A percentile compares a stretch with the other conserved stretches of the same genome.
phyloP scores from a whole-genome alignment of 2,113 vertebrate species.

The Noturus placidus region DNA sequence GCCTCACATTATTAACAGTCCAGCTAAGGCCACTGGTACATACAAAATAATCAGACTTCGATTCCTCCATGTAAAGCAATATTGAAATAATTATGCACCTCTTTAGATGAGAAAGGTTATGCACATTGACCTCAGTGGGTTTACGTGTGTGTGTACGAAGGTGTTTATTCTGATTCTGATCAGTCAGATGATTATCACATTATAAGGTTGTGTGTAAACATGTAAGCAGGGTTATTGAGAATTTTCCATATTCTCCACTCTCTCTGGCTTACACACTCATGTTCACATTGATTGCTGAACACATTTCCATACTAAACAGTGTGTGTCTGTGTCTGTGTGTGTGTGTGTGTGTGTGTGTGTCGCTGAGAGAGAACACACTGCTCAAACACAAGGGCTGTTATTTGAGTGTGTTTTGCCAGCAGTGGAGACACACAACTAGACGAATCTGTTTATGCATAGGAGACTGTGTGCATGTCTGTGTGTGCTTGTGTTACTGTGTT shows the following conservation, averaged over 20 bases:
- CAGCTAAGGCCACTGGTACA: background rate
- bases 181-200: background rate
- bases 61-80: background rate
- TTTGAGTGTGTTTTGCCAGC: slow-evolving; percentile 34
- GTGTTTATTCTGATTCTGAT: slow-evolving; percentile 4
- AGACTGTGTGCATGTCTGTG: background rate
- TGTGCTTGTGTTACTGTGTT: background rate
- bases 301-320: slow-evolving; percentile 10
- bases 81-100: background rate
- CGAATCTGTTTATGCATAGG: background rate
- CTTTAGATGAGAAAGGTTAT: background rate
- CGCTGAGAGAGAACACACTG: slow-evolving; percentile 2
- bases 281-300: slow-evolving; percentile 23
- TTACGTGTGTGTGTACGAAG: background rate
- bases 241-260: background rate
- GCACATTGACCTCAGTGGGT: background rate
- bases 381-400: slow-evolving; percentile 23
- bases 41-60: background rate
- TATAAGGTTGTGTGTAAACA: background rate
- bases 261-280: background rate
- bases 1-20: too few species aligned
- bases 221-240: background rate
- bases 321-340: slow-evolving; percentile 14
- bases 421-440: background rate
- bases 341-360: slow-evolving; percentile 14